These are phyloP conservation scores for Colaptes auratus DNA, from an alignment of 2,113 vertebrate genomes.

Conservation along the genomic window DNA sequence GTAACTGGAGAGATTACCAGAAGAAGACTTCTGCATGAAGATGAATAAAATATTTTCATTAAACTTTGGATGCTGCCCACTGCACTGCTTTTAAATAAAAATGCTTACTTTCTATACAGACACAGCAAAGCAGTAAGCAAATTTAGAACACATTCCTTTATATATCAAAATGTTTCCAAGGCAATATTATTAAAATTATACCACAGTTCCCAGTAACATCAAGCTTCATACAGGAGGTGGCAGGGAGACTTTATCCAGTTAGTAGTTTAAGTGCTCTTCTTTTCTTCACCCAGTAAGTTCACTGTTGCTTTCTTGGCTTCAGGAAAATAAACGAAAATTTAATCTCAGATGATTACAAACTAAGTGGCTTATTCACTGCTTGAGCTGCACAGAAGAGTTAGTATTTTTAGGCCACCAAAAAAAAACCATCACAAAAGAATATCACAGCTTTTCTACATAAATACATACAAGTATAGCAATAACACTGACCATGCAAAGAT, in stretches of 20 bases:
- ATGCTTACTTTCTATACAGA: conserved; percentile 59
- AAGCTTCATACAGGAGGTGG: conserved; percentile 35
- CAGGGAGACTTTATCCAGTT: not conserved
- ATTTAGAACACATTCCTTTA: conserved; percentile 70
- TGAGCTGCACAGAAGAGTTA: not conserved
- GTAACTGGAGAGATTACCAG: conserved; percentile 53
- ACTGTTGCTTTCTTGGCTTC: conserved; percentile 93
- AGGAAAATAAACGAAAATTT: conserved; percentile 26
- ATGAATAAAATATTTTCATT: conserved; percentile 51
- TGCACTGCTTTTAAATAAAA: conserved; percentile 75
- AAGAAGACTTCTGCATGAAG: conserved; percentile 46
- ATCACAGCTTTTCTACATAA: not conserved
- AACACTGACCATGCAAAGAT: not conserved
- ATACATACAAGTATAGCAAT: rapidly evolving
- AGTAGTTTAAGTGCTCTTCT: conserved; percentile 85
- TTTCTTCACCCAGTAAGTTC: conserved; percentile 94
- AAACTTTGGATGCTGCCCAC: conserved; percentile 65
- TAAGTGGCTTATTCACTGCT: not conserved
- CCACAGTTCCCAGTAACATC: conserved; percentile 66
- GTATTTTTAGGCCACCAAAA: not conserved
- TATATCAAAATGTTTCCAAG: conserved; percentile 76
- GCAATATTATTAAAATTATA: conserved; percentile 69
- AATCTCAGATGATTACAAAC: not conserved
- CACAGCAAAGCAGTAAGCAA: conserved; percentile 63
- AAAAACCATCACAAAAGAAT: not conserved